Evolutionary conservation across 2,797 vertebrate species (phyloP), one percentile per base, ranked within the genome.

Genomic region (Limosa lapponica): DNA sequence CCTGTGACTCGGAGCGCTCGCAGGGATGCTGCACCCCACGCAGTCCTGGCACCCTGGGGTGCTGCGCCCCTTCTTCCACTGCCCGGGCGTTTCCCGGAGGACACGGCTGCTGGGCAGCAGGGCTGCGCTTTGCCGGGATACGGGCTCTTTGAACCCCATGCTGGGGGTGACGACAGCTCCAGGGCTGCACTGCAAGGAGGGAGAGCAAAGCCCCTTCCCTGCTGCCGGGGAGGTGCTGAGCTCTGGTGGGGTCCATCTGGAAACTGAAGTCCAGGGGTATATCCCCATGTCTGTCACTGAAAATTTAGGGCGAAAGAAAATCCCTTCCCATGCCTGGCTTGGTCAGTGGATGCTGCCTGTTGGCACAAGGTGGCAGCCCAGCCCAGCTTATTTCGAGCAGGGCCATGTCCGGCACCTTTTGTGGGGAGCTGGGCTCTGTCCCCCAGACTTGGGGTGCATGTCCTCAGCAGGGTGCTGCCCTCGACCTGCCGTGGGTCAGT

Each of bases 321-420:
- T 6, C 16, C 55, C 9, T 8, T 43, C 16, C 27, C 6, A 1
- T 13, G 58, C 41, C 58, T n/a, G 41, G 11, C 49, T 90, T 24
- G 46, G 83, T 77, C 66, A 84, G 83, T 11, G 92, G 70, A 89
- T 92, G 83, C 90, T 93, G 80, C 52, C 67, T 87, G 41, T 64
- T 93, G 93, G 93, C 96, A 96, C 96, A 95, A 97, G 96, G 93
- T 97, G 96, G 96, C 96, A 97, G 96, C 73, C 94, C 95, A 95
- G 75, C 67, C 75, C 65, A 89, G 64, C 17, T 85, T 87, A 95
- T 95, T 77, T 74, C 71, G 64, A 55, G 20, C 25, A 52, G 49
- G n/a, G 55, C 49, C 17, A 2, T 30, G 49, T 19, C 54, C 11
- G 2, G n/a, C 13, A 19, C 7, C 0, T 71, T 37, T 18, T 1